Conservation (phyloP, 2,797 vertebrate genomes). For the Pelochelys cantorii region DNA sequence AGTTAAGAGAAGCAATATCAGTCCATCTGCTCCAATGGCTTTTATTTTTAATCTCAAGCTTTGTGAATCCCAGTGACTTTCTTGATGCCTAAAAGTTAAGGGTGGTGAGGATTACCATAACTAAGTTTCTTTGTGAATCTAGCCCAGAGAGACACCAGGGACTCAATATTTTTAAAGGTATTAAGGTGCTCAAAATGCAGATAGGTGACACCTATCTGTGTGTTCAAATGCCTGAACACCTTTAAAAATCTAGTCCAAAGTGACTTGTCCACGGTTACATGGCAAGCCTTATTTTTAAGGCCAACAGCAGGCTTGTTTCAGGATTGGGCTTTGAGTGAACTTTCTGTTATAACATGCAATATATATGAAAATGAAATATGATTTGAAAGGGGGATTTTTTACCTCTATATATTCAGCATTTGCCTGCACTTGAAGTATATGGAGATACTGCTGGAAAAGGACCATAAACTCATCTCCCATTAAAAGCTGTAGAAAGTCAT, state of each 20-base stretch:
- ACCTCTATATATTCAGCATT: slow-evolving; percentile 43
- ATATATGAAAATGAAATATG: slow-evolving; percentile 22
- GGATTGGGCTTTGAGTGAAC: neutral
- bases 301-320: neutral
- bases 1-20: neutral
- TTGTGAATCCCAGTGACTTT: neutral
- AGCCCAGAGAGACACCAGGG: neutral
- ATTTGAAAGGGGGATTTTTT: slow-evolving; percentile 37
- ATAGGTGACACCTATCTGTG: too few species aligned
- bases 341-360: slow-evolving; percentile 1
- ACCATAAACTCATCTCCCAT: slow-evolving; percentile 18
- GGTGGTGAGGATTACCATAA: neutral
- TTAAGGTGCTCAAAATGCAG: rapidly evolving
- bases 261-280: neutral
- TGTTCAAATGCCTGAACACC: neutral
- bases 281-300: neutral
- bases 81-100: too few species aligned
- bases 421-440: slow-evolving; percentile 10
- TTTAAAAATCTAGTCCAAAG: neutral
- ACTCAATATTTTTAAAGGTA: neutral
- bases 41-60: neutral
- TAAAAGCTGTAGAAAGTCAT: slow-evolving; percentile 34
- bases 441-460: slow-evolving; percentile 32
- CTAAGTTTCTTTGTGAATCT: neutral
- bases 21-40: neutral